A percentile compares a stretch with the other conserved stretches of the same genome.
Evolutionary conservation across 2,113 vertebrate species (phyloP).

Genomic region (Tautogolabrus adspersus): DNA sequence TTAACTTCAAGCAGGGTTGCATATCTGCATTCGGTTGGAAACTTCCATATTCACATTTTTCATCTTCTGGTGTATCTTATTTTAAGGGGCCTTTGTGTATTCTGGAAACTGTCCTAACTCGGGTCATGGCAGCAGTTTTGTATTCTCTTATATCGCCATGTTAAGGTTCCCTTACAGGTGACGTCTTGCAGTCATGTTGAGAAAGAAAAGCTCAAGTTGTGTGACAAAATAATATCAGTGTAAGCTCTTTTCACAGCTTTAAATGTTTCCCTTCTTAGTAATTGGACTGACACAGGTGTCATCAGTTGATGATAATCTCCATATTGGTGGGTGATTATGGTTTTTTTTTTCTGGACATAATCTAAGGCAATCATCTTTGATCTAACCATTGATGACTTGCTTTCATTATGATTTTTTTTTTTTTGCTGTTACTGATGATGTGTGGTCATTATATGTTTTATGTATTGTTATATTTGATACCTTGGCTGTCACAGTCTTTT

Average conservation of each 20-base stretch:
- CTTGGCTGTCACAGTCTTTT: too few relatives aligned
- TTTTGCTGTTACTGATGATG: too few relatives aligned
- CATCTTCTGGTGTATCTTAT: background rate
- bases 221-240: background rate
- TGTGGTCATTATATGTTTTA: too few relatives aligned
- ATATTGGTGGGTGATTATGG: background rate
- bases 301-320: background rate
- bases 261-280: background rate
- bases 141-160: slow-evolving; percentile 5
- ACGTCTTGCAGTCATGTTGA: background rate
- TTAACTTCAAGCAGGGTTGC: slow-evolving; percentile 7
- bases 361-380: too few relatives aligned
- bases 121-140: background rate
- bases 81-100: background rate
- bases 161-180: background rate
- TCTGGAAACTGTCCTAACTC: background rate
- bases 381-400: background rate
- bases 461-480: too few relatives aligned
- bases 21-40: slow-evolving; percentile 26
- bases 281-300: background rate
- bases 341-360: too few relatives aligned
- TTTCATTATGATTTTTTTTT: too few relatives aligned
- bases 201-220: background rate
- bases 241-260: too few relatives aligned
- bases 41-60: background rate